Conservation (phyloP, 1,140 invertebrate species). For the Rhyacophila brunnea region DNA sequence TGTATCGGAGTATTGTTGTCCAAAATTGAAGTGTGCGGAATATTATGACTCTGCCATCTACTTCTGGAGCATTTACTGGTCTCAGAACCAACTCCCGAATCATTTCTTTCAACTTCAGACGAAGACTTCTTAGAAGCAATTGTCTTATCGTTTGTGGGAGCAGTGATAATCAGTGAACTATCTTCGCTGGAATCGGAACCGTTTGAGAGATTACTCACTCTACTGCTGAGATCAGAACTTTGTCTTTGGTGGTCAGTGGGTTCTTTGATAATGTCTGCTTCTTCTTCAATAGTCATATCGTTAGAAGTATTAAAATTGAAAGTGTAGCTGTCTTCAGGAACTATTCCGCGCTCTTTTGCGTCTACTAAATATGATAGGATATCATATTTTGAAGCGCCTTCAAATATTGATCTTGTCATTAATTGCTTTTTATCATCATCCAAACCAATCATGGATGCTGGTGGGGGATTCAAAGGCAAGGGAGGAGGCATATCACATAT, state of each 20-base stretch:
- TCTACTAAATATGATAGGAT: conserved; percentile 85
- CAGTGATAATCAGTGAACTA: conserved; percentile 61
- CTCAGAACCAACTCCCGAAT: conserved; percentile 91
- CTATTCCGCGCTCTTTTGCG: conserved; percentile 72
- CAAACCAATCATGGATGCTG: conserved; percentile 54
- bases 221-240: conserved; percentile 57
- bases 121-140: conserved; percentile 54
- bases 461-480: conserved; percentile 71
- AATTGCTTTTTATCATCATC: conserved; percentile 64
- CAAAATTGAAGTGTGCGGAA: conserved; percentile 44
- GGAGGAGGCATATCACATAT: conserved; percentile 77
- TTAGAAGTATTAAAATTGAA: conserved; percentile 57
- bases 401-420: conserved; percentile 72
- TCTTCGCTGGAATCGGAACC: conserved; percentile 70
- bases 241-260: conserved; percentile 45
- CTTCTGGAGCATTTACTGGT: conserved; percentile 84
- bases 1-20: conserved; percentile 55
- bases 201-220: conserved; percentile 57
- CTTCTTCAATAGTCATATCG: conserved; percentile 54
- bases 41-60: conserved; percentile 60
- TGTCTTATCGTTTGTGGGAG: conserved; percentile 54
- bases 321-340: conserved; percentile 61
- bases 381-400: conserved; percentile 84
- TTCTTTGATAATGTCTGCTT: conserved; percentile 58
- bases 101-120: conserved; percentile 81